Conservation (phyloP, 2,113 vertebrate species). For the Xerus inauris region DNA sequence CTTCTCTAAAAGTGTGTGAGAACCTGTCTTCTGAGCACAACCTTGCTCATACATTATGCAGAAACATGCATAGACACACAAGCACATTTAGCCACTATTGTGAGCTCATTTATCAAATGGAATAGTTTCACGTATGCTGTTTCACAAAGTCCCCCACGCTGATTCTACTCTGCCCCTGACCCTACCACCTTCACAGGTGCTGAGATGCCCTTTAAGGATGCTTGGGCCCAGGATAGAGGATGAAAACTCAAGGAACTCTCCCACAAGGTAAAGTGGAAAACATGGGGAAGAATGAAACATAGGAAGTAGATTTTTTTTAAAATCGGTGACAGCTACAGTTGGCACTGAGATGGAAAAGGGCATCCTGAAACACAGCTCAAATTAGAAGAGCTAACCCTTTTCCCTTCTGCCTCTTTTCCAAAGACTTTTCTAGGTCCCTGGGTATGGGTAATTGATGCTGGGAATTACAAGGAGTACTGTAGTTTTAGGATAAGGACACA, state of each 20-base stretch:
- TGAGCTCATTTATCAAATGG: neutral
- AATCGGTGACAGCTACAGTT: neutral
- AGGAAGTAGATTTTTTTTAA: neutral
- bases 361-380: neutral
- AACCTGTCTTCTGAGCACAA: neutral
- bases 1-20: neutral
- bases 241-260: neutral
- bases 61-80: neutral
- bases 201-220: neutral
- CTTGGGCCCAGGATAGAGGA: neutral
- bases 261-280: conserved; percentile 16
- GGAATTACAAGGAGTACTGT: neutral
- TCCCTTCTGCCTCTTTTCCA: neutral
- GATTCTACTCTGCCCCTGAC: neutral
- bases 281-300: neutral
- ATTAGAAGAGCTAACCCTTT: neutral
- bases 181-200: neutral
- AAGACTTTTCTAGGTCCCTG: neutral
- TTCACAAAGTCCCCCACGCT: neutral
- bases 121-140: neutral
- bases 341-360: neutral
- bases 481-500: neutral
- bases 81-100: neutral
- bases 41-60: neutral
- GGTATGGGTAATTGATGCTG: neutral